phyloP scores from a whole-genome alignment of 2,113 vertebrate genomes.

The Tetrao urogallus region DNA sequence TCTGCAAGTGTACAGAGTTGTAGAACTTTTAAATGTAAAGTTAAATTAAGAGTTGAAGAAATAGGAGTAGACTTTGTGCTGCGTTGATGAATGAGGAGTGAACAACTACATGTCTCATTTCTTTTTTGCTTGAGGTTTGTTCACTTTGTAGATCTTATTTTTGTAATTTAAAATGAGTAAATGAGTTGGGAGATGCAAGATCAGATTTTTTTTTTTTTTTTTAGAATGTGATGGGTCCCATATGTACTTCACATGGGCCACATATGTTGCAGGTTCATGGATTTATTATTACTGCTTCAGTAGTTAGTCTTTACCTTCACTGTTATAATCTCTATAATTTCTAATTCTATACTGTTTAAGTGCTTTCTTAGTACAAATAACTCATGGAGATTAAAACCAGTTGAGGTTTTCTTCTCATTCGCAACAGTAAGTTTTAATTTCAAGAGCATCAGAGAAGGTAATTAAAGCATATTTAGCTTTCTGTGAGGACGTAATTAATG shows the following conservation, averaged over 20 bases:
- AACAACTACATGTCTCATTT: background rate
- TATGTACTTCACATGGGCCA: background rate
- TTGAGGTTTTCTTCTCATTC: background rate
- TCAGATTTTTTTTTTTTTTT: background rate
- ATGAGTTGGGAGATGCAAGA: background rate
- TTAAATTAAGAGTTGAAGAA: background rate
- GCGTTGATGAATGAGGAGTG: background rate
- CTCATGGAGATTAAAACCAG: background rate
- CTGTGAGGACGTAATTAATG: background rate
- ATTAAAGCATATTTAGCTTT: background rate
- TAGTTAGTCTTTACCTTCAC: background rate
- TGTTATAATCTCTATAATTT: background rate
- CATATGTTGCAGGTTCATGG: background rate
- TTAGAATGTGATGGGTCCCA: background rate
- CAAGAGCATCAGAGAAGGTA: background rate
- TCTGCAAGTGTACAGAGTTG: background rate
- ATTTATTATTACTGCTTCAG: background rate
- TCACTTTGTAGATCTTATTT: background rate
- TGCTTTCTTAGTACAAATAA: background rate
- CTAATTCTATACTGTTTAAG: background rate
- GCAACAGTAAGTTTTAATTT: background rate
- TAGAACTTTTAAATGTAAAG: too few species aligned
- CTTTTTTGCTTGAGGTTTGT: background rate
- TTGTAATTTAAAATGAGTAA: background rate
- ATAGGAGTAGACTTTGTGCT: background rate